phyloP scores from a whole-genome alignment of 2,797 vertebrate genomes.

The Chlorospingus semifuscus region DNA sequence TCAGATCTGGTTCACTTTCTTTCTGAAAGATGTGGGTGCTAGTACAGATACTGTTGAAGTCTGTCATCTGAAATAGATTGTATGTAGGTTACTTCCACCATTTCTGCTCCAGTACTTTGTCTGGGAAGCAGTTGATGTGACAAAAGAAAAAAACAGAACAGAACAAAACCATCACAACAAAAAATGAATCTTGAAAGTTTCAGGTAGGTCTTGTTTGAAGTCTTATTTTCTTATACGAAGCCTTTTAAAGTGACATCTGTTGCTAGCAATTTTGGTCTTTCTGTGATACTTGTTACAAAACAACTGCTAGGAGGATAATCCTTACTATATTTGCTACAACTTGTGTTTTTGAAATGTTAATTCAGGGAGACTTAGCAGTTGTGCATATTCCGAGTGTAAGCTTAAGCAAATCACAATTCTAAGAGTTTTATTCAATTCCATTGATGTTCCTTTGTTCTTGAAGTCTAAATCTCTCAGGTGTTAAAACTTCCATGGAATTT shows the following conservation, averaged over 20 bases:
- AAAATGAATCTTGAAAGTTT: neutral
- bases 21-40: neutral
- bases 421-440: neutral
- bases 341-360: constrained; percentile 26
- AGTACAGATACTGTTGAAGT: neutral
- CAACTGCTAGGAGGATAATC: neutral
- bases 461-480: neutral
- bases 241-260: neutral
- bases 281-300: neutral
- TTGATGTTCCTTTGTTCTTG: neutral
- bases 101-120: neutral
- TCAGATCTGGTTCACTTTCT: neutral
- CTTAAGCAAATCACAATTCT: neutral
- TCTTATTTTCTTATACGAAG: neutral
- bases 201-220: neutral
- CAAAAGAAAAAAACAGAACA: neutral
- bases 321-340: neutral
- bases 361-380: neutral
- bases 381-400: neutral
- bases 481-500: neutral
- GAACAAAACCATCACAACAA: neutral
- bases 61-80: neutral
- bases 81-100: neutral
- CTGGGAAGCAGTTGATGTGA: neutral
- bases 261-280: neutral